Evolutionary conservation across 1,140 invertebrate genomes (phyloP).

Genomic region (Neodiprion lecontei): DNA sequence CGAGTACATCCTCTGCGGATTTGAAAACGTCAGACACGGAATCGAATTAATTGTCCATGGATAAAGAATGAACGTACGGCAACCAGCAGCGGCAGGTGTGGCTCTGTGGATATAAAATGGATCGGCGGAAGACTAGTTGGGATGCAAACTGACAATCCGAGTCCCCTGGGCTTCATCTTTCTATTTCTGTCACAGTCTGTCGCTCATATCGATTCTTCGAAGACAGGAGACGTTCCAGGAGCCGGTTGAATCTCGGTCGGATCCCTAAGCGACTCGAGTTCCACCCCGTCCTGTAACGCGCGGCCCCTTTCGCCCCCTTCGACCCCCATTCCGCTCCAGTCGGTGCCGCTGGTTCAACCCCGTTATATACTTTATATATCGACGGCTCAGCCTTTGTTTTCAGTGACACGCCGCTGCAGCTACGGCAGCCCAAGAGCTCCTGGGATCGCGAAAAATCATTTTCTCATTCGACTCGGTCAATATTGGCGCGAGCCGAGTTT

Average conservation of each 20-base stretch:
- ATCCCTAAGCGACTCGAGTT: slow-evolving; percentile 8
- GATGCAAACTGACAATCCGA: slow-evolving; percentile 25
- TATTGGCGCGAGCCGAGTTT: slow-evolving; percentile 6
- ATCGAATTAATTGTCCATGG: background rate
- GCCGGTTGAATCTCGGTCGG: slow-evolving; percentile 5
- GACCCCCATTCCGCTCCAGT: background rate
- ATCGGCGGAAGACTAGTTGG: slow-evolving; percentile 29
- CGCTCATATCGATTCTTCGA: slow-evolving; percentile 28
- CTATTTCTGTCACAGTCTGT: slow-evolving; percentile 22
- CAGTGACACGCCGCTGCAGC: slow-evolving; percentile 20
- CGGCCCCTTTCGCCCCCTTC: background rate
- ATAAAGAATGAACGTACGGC: background rate
- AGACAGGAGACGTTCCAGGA: slow-evolving; percentile 16
- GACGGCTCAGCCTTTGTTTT: slow-evolving; percentile 15
- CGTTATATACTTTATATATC: slow-evolving; percentile 13
- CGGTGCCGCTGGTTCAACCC: slow-evolving; percentile 11
- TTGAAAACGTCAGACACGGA: background rate
- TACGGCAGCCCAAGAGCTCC: background rate
- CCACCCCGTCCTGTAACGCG: background rate
- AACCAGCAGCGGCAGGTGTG: slow-evolving; percentile 11
- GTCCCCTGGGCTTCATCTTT: slow-evolving; percentile 14
- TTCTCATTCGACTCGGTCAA: slow-evolving; percentile 9
- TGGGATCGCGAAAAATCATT: slow-evolving; percentile 16
- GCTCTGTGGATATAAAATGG: slow-evolving; percentile 13
- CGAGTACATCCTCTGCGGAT: no score